phyloP scores from a whole-genome alignment of 2,888 invertebrate species.

The Polydrusus pterygomalis region DNA sequence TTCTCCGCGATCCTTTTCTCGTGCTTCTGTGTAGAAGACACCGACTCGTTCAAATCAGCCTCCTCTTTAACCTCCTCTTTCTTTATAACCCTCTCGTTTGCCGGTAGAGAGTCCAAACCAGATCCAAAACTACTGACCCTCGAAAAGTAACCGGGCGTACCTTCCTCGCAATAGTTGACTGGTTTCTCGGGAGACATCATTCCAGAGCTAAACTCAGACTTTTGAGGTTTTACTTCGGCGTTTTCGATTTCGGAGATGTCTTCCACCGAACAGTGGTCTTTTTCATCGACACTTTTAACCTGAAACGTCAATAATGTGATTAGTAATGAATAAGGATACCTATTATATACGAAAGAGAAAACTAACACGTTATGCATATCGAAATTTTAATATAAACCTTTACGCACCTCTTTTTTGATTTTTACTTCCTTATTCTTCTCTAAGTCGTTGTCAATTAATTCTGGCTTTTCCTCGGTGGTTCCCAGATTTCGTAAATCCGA shows the following conservation, averaged over 20 bases:
- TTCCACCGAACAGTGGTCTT: conserved; percentile 69
- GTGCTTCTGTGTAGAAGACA: conserved; percentile 17
- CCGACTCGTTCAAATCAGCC: conserved; percentile 31
- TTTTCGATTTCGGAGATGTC: conserved; percentile 67
- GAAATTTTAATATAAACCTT: too few relatives aligned
- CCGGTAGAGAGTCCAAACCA: conserved; percentile 68
- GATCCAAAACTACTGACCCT: conserved; percentile 75
- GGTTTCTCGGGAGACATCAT: conserved; percentile 87
- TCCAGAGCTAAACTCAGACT: conserved; percentile 76
- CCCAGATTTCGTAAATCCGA: conserved; percentile 82
- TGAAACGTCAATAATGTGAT: conserved; percentile 21
- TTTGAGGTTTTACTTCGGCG: conserved; percentile 61
- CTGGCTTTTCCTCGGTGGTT: conserved; percentile 57
- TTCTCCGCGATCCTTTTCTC: conserved; percentile 20
- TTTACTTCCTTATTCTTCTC: conserved; percentile 56
- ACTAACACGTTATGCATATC: too few relatives aligned
- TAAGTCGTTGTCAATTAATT: conserved; percentile 66
- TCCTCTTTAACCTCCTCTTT: conserved; percentile 49
- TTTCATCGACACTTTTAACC: conserved; percentile 65
- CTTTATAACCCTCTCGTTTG: conserved; percentile 60
- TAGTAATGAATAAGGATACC: too few relatives aligned
- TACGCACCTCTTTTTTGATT: conserved; percentile 50
- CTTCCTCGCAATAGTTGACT: conserved; percentile 90
- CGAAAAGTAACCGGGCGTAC: conserved; percentile 88
- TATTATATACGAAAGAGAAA: too few relatives aligned